These are phyloP conservation scores for Coelinius sp. DNA, from an alignment of 2,888 invertebrate species.

Conservation along the genomic window DNA sequence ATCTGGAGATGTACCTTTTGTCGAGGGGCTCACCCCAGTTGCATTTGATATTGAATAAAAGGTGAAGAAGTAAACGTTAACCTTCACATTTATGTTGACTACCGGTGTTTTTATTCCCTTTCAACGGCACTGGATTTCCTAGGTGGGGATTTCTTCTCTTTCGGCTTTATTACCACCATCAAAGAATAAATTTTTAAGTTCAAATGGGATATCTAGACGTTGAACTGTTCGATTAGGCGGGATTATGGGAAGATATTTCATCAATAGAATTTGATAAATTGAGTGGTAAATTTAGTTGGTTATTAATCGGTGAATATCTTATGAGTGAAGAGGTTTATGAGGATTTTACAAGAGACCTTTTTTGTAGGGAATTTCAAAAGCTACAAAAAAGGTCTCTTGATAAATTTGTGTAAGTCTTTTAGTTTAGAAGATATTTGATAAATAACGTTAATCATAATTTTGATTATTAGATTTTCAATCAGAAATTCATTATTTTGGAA, in stretches of 20 bases:
- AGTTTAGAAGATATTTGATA: background rate
- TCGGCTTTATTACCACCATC: background rate
- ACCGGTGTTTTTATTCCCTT: constrained; percentile 34
- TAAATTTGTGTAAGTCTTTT: background rate
- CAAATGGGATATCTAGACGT: constrained; percentile 16
- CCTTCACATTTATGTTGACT: constrained; percentile 11
- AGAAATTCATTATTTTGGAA: too few relatives aligned
- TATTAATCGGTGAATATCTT: background rate
- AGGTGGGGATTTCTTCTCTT: constrained; percentile 4
- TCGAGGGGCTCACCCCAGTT: background rate
- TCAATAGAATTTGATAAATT: background rate
- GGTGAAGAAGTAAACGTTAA: constrained; percentile 27
- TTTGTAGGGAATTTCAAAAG: background rate
- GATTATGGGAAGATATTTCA: background rate
- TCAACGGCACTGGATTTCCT: constrained; percentile 21
- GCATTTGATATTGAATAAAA: constrained; percentile 27
- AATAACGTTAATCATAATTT: too few relatives aligned
- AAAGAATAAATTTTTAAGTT: background rate
- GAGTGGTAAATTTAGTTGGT: background rate
- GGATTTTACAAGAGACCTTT: background rate
- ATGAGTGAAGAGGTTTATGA: background rate
- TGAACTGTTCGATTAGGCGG: background rate
- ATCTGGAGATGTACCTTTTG: constrained; percentile 20
- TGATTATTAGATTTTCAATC: too few relatives aligned
- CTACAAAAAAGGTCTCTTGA: background rate